These are phyloP conservation scores for Orientallactaga bullata DNA, from an alignment of 2,113 vertebrate species.

Conservation along the genomic window DNA sequence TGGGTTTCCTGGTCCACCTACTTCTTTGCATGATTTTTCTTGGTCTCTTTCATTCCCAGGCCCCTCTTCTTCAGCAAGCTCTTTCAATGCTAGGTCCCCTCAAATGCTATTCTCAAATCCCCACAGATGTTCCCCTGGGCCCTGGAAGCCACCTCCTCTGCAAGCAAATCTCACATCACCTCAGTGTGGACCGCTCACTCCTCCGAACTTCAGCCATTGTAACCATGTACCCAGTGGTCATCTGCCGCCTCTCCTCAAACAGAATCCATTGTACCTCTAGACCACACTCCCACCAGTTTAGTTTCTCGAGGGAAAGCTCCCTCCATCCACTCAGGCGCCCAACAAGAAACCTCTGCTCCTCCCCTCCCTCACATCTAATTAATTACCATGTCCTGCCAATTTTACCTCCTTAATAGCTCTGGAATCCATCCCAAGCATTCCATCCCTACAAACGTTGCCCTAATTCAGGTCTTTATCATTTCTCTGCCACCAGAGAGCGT, in stretches of 20 bases:
- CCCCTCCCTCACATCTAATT: conserved; percentile 72
- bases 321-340: conserved; percentile 4
- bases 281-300: not conserved
- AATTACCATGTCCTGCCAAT: conserved; percentile 73
- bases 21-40: not conserved
- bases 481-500: conserved; percentile 67
- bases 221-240: not conserved
- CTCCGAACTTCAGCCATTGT: not conserved
- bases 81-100: not conserved
- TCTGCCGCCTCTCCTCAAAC: not conserved
- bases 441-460: conserved; percentile 47
- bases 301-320: conserved; percentile 22
- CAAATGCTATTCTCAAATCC: not conserved
- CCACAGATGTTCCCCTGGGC: not conserved
- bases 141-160: not conserved
- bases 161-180: not conserved
- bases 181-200: not conserved
- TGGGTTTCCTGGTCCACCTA: not conserved
- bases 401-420: conserved; percentile 74
- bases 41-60: not conserved
- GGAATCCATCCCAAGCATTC: conserved; percentile 75
- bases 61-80: not conserved
- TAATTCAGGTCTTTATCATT: conserved; percentile 65
- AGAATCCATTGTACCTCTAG: not conserved
- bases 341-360: conserved; percentile 46